Percentiles rank a stretch among this genome's conserved stretches.
Conservation (phyloP, 2,888 invertebrate species). For the Phlogophora meticulosa region DNA sequence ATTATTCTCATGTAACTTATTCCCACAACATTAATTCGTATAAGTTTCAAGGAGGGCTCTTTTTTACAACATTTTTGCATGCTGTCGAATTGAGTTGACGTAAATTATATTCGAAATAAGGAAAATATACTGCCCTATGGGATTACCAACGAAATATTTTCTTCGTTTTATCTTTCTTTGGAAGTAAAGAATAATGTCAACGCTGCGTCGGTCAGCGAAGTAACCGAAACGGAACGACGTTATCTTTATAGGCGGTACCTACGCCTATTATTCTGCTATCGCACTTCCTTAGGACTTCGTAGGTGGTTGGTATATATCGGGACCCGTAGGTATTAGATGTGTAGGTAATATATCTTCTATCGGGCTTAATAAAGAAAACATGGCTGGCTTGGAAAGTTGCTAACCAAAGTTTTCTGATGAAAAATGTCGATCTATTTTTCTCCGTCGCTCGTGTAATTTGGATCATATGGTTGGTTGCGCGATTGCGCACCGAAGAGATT, state of each 20-base stretch:
- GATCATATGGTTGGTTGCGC: conserved; percentile 82
- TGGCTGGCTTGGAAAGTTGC: conserved; percentile 62
- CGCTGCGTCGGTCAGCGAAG: conserved; percentile 69
- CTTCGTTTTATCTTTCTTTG: conserved; percentile 62
- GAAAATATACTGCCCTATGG: conserved; percentile 50
- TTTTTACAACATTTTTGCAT: conserved; percentile 63
- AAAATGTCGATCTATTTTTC: conserved; percentile 86
- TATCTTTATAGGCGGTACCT: conserved; percentile 73
- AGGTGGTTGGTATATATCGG: conserved; percentile 38
- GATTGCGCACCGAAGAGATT: conserved; percentile 81
- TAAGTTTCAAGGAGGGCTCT: conserved; percentile 61
- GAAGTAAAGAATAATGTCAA: conserved; percentile 67
- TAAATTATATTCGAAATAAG: conserved; percentile 60
- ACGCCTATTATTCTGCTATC: conserved; percentile 72
- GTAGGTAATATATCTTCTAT: conserved; percentile 60
- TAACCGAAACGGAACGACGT: conserved; percentile 66
- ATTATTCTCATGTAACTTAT: conserved; percentile 73
- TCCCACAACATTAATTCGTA: conserved; percentile 72
- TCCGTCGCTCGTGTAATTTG: conserved; percentile 81
- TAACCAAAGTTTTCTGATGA: conserved; percentile 74
- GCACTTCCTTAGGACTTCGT: conserved; percentile 65
- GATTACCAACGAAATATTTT: conserved; percentile 59
- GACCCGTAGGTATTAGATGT: conserved; percentile 59
- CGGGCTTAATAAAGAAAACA: conserved; percentile 64
- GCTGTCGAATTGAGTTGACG: conserved; percentile 49